Evolutionary conservation across 2,113 vertebrate genomes (phyloP), one percentile per base, ranked within the genome.

Genomic region (Ictalurus punctatus): DNA sequence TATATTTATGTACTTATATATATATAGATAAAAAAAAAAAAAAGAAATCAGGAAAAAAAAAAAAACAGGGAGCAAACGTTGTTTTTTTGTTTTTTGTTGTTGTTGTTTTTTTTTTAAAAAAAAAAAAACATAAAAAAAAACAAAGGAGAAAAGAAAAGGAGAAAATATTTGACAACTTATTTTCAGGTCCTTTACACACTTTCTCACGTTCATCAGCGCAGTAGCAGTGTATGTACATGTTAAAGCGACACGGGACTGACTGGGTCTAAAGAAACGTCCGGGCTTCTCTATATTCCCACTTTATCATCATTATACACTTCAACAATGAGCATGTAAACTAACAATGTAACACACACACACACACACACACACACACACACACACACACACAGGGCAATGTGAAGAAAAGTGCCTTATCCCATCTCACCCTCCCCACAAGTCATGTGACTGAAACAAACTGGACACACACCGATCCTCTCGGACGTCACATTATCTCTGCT

Each of bases 401-500:
- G n/a, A 84, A 81, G 37, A 87, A 79, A 74, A 82, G 59, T 65
- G 4, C 25, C 21, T 54, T 76, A 30, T 44, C 37, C 81, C 82
- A 54, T 85, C 71, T 7, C 54, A 61, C 88, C 90, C 84, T 85
- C 71, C 88, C 44, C 4, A 27, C 34, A 85, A 90, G 93, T 94
- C 94, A 95, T 95, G 95, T 93, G 81, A 87, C 90, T 52, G 23
- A 54, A 92, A 91, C 93, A 90, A 94, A 95, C 95, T 95, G 96
- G 16, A 94, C 95, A 96, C 95, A 96, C 96, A 96, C 81, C 95
- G 96, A 96, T 98, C 96, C 96, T 96, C 97, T 97, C 96, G 96
- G 81, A 96, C 95, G 95, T 97, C 96, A 98, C 97, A 94, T 97
- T 95, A 96, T 96, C 93, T 96, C 95, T 95, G 96, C 96, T 97